These are phyloP conservation scores for Cyclura pinguis DNA, from an alignment of 2,797 vertebrate genomes.

Conservation along the genomic window DNA sequence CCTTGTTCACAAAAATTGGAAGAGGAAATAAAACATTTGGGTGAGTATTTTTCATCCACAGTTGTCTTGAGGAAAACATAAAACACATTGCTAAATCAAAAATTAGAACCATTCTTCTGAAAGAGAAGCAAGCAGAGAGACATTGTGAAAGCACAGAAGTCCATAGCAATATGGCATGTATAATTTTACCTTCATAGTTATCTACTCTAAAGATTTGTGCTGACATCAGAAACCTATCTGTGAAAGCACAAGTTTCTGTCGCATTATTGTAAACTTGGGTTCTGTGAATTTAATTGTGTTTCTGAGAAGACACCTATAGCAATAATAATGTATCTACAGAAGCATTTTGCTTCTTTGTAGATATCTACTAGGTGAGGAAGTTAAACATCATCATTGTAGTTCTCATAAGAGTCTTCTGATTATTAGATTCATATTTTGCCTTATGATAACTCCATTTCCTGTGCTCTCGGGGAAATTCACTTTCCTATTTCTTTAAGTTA, in stretches of 20 bases:
- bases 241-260: neutral
- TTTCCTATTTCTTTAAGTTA: slow-evolving; percentile 6
- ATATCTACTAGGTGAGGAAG: neutral
- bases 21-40: too few species aligned
- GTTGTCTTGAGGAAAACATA: too few species aligned
- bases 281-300: neutral
- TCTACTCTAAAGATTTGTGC: neutral
- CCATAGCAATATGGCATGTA: neutral
- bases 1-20: too few species aligned
- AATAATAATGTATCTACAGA: neutral
- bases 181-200: neutral
- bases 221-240: neutral
- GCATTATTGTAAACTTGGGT: neutral
- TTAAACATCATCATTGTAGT: neutral
- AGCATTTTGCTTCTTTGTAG: neutral
- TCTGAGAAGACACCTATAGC: neutral
- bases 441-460: neutral
- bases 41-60: too few species aligned
- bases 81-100: too few species aligned
- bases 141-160: neutral
- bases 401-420: neutral
- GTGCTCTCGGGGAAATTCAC: neutral
- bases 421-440: neutral
- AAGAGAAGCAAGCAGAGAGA: neutral
- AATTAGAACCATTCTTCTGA: neutral